Percentiles rank a stretch among this genome's conserved stretches.
Evolutionary conservation across 1,140 invertebrate species (phyloP).

Genomic region (Neuroterus valhalla): DNA sequence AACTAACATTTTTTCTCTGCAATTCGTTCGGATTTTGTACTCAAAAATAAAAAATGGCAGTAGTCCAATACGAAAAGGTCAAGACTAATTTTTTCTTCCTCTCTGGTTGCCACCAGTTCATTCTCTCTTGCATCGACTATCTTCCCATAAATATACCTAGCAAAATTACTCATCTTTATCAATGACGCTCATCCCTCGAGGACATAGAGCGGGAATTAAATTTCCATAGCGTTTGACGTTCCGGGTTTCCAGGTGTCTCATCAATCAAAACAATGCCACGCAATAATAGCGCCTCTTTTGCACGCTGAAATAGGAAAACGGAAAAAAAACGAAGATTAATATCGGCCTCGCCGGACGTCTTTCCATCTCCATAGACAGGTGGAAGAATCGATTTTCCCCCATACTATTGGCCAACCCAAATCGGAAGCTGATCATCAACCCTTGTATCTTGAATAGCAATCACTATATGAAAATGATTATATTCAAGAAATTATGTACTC

Average conservation of each 20-base stretch:
- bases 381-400: not conserved
- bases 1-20: no score
- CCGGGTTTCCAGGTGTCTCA: constrained; percentile 21
- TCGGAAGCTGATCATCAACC: not conserved
- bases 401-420: not conserved
- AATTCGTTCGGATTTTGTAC: no score
- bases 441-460: no score
- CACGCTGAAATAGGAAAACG: constrained; percentile 9
- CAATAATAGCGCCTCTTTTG: constrained; percentile 19
- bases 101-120: not conserved
- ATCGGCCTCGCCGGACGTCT: not conserved
- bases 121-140: not conserved
- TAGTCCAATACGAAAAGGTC: no score
- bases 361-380: not conserved
- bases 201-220: constrained; percentile 32
- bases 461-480: no score
- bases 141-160: constrained; percentile 31
- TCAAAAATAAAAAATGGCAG: no score
- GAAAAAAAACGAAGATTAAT: not conserved
- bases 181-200: constrained; percentile 37
- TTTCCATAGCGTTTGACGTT: constrained; percentile 37
- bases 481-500: no score
- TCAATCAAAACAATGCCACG: constrained; percentile 19
- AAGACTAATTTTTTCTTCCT: not conserved
- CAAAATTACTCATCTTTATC: constrained; percentile 39